Evolutionary conservation across 2,888 invertebrate species (phyloP).

Genomic region (Lutraria lutraria): DNA sequence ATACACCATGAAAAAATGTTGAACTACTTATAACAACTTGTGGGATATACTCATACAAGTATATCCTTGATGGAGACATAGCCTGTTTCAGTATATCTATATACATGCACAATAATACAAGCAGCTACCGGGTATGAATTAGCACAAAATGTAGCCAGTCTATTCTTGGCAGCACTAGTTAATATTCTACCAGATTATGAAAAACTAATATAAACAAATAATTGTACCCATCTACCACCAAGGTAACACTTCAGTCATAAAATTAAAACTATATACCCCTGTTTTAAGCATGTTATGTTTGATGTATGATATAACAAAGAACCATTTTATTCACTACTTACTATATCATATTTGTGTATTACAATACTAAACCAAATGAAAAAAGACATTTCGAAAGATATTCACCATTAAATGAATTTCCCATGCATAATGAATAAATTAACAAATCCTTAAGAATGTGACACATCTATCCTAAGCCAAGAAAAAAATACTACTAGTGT

Average conservation of each 20-base stretch:
- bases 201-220: conserved; percentile 12
- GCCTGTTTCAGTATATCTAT: background rate
- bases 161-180: conserved; percentile 13
- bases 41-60: background rate
- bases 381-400: background rate
- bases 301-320: background rate
- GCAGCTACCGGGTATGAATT: background rate
- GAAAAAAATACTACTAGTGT: background rate
- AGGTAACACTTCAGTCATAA: background rate
- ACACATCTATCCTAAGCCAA: no score
- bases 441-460: no score
- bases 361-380: background rate
- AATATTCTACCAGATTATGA: conserved; percentile 10
- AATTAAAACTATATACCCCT: background rate
- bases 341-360: background rate
- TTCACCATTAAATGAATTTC: background rate
- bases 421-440: no score
- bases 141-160: conserved; percentile 15
- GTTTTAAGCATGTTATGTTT: background rate
- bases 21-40: background rate
- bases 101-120: background rate
- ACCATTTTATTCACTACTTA: background rate
- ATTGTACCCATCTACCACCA: conserved; percentile 2
- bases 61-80: background rate
- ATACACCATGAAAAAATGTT: conserved; percentile 39